Percentiles rank a stretch among this genome's conserved stretches.
phyloP scores from a whole-genome alignment of 2,888 invertebrate genomes.

The Drosophila birchii region DNA sequence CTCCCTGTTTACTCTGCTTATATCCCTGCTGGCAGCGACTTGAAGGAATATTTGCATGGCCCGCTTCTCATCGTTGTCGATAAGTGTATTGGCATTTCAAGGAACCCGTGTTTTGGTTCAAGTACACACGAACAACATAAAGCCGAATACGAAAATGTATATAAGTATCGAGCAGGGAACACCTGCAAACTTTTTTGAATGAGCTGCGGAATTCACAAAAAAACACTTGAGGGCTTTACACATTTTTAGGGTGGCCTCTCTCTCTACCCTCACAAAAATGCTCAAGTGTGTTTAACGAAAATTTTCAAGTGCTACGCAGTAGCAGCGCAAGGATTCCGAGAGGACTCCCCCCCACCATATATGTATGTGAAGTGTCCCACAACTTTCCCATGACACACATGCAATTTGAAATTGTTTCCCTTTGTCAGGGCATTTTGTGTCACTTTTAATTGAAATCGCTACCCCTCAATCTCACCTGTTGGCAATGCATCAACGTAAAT shows the following conservation, averaged over 20 bases:
- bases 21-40: constrained; percentile 75
- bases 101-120: constrained; percentile 53
- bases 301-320: constrained; percentile 70
- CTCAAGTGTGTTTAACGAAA: constrained; percentile 64
- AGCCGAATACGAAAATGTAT: constrained; percentile 29
- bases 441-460: constrained; percentile 76
- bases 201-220: constrained; percentile 30
- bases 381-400: constrained; percentile 70
- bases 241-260: constrained; percentile 69
- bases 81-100: constrained; percentile 75
- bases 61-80: constrained; percentile 63
- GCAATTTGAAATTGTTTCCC: constrained; percentile 74
- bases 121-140: constrained; percentile 31
- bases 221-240: constrained; percentile 39
- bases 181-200: constrained; percentile 77
- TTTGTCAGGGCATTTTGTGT: constrained; percentile 73
- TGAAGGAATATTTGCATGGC: constrained; percentile 76
- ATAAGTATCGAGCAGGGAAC: constrained; percentile 66
- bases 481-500: constrained; percentile 65
- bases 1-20: constrained; percentile 68
- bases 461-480: constrained; percentile 67
- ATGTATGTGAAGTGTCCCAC: constrained; percentile 19
- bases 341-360: constrained; percentile 25
- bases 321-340: background rate
- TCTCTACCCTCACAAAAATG: constrained; percentile 49